These are phyloP conservation scores for Nematopogon swammerdamellus DNA, from an alignment of 2,888 invertebrate species.

Conservation along the genomic window DNA sequence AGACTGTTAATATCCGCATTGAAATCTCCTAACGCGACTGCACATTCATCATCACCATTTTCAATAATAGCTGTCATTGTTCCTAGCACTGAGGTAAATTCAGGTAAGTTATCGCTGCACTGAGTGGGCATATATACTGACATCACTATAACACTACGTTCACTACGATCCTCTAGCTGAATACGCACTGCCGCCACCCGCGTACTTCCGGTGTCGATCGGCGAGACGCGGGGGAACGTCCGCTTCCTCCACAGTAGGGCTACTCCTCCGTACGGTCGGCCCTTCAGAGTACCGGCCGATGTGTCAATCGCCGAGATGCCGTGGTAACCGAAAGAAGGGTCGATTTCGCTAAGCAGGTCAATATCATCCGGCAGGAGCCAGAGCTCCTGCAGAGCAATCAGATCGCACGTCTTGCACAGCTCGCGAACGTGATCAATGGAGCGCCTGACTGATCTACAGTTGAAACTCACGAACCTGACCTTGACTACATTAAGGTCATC, in stretches of 20 bases:
- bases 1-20: neutral
- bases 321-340: neutral
- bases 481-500: too few relatives aligned
- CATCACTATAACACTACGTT: conserved; percentile 10
- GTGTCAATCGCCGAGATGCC: conserved; percentile 4
- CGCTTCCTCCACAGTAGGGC: conserved; percentile 9
- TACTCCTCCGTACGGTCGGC: conserved; percentile 8
- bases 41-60: neutral
- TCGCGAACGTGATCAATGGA: conserved; percentile 11
- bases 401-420: conserved; percentile 9
- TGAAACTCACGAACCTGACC: conserved; percentile 11
- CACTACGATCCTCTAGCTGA: conserved; percentile 1
- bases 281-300: neutral
- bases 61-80: neutral
- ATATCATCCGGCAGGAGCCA: conserved; percentile 3
- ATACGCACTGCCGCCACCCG: conserved; percentile 11
- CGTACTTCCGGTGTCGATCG: conserved; percentile 9
- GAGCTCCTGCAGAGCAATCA: conserved; percentile 14
- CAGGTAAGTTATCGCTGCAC: conserved; percentile 9
- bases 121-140: conserved; percentile 16
- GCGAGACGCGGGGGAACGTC: conserved; percentile 5
- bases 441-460: conserved; percentile 13
- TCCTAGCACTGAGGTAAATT: conserved; percentile 2
- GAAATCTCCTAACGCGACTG: neutral
- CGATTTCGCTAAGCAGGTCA: neutral